These are phyloP conservation scores for Palythoa grandis DNA, from an alignment of 92 coral and sea anemone genomes.

Conservation along the genomic window DNA sequence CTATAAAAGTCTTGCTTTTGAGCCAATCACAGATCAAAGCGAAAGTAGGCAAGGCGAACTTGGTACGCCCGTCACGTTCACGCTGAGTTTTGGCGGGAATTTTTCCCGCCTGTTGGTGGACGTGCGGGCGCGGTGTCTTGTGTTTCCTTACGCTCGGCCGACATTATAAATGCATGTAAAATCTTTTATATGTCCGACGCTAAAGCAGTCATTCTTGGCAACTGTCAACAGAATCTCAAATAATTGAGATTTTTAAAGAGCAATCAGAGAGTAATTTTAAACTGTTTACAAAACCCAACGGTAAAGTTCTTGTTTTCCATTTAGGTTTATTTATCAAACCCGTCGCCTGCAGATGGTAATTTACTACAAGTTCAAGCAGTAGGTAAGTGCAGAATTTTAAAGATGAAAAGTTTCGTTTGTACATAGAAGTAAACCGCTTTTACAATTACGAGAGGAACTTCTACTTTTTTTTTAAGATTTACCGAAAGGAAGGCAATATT, in stretches of 20 bases:
- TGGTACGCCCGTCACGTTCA: neutral
- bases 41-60: neutral
- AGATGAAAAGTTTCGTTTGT: neutral
- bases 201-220: neutral
- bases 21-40: neutral
- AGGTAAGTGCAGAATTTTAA: constrained; percentile 49
- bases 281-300: neutral
- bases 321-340: constrained; percentile 81
- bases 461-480: neutral
- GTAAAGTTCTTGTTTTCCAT: neutral
- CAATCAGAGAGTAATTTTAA: neutral
- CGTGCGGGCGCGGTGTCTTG: neutral
- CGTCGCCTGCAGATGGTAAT: constrained; percentile 71
- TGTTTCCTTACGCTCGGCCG: neutral
- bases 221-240: neutral
- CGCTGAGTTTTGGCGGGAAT: neutral
- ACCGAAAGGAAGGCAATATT: neutral
- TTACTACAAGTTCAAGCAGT: constrained; percentile 89
- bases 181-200: too few species aligned
- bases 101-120: neutral
- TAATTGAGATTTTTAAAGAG: neutral
- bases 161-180: too few species aligned
- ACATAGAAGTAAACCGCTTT: neutral
- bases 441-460: neutral
- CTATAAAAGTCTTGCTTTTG: too few species aligned